These are phyloP conservation scores for Brachyptera putata DNA, from an alignment of 2,888 invertebrate genomes.

Conservation along the genomic window DNA sequence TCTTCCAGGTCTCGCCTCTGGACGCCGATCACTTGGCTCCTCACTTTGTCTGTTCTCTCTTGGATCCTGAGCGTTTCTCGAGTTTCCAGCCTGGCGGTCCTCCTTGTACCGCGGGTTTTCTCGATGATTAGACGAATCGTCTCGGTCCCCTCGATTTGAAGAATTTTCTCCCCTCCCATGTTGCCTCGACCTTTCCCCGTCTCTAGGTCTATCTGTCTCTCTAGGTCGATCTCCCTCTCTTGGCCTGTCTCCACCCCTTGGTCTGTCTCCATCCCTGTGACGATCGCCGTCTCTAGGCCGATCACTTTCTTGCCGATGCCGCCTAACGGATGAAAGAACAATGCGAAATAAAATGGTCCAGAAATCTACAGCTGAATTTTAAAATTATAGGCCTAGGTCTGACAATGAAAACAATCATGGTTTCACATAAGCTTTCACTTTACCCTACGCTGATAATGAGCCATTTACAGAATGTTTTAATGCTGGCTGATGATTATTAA, in stretches of 20 bases:
- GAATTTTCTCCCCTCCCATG: not conserved
- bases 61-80: not conserved
- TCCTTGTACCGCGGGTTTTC: not conserved
- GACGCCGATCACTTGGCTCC: not conserved
- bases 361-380: no score
- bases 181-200: not conserved
- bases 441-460: no score
- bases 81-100: not conserved
- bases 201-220: not conserved
- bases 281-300: no score
- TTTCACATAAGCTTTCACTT: not conserved
- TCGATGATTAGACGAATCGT: not conserved
- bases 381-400: no score
- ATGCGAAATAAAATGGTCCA: no score
- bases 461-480: no score
- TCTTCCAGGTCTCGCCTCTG: constrained; percentile 20
- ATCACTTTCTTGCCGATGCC: no score
- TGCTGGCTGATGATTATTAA: no score
- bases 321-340: no score
- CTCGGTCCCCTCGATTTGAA: not conserved
- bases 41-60: constrained; percentile 3
- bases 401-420: no score
- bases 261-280: no score
- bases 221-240: not conserved
- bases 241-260: no score